Evolutionary conservation across 1,140 invertebrate genomes (phyloP).

Genomic region (Chlorops oryzae): DNA sequence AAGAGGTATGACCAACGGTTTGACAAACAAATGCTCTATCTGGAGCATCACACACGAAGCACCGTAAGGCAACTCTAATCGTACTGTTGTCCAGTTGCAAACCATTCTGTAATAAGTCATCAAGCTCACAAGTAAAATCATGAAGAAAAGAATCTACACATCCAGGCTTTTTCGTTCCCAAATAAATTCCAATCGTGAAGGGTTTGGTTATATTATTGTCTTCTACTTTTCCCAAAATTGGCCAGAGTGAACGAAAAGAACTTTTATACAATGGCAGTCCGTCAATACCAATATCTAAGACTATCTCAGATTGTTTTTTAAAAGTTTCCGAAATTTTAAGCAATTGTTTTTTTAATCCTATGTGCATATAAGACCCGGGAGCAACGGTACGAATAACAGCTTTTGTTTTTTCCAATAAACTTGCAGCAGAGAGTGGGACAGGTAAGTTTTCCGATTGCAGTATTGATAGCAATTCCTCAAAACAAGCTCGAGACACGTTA

Average conservation of each 20-base stretch:
- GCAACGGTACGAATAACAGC: no score
- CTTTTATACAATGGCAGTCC: no score
- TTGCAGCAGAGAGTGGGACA: no score
- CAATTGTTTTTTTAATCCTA: no score
- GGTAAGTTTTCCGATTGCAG: no score
- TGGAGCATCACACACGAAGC: conserved; percentile 10
- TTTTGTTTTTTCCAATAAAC: no score
- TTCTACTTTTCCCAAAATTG: background rate
- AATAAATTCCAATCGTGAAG: conserved; percentile 7
- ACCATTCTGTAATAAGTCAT: background rate
- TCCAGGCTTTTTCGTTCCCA: conserved; percentile 5
- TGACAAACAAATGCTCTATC: conserved; percentile 1
- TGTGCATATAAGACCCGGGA: no score
- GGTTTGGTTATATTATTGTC: background rate
- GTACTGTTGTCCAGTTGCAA: background rate
- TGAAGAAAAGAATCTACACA: conserved; percentile 4
- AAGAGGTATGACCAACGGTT: conserved; percentile 1
- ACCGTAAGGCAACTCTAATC: background rate
- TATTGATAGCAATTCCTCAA: no score
- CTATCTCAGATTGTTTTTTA: no score
- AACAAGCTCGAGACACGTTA: no score
- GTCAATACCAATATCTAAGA: no score
- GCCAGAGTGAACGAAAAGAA: background rate
- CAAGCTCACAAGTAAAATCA: conserved; percentile 7
- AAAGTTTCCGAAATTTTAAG: no score